Percentiles rank a stretch among this genome's conserved stretches.
Conservation (phyloP, 2,888 invertebrate species). For the Pseudolycoriella hygida region DNA sequence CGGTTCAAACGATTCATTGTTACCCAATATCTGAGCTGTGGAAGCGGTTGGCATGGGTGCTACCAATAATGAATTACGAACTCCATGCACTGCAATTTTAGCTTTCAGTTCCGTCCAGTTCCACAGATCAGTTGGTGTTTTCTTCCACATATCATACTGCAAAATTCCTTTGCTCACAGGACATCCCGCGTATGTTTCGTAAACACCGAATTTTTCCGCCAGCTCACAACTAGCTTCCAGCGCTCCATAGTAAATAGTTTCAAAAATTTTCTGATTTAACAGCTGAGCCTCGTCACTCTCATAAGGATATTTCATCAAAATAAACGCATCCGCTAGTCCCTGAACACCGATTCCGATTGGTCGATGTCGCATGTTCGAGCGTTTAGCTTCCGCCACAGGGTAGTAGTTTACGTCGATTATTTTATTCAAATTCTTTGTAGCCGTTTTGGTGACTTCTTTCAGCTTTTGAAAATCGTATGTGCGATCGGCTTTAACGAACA, state of each 20-base stretch:
- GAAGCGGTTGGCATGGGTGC: conserved; percentile 99
- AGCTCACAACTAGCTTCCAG: conserved; percentile 91
- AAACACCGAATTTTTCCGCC: conserved; percentile 66
- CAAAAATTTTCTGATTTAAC: conserved; percentile 91
- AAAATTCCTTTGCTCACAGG: conserved; percentile 91
- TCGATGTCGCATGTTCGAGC: conserved; percentile 72
- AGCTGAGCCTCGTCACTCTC: conserved; percentile 71
- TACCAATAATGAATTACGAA: conserved; percentile 81
- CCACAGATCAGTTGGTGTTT: conserved; percentile 71
- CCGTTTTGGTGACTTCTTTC: conserved; percentile 70
- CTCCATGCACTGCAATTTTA: conserved; percentile 73
- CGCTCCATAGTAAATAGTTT: conserved; percentile 95
- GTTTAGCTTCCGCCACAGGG: conserved; percentile 74
- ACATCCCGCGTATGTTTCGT: conserved; percentile 79
- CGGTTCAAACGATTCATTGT: conserved; percentile 96
- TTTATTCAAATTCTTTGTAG: conserved; percentile 85
- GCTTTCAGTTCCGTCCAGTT: conserved; percentile 72
- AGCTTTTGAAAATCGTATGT: conserved; percentile 78
- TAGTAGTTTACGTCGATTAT: conserved; percentile 95
- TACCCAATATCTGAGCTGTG: conserved; percentile 96
- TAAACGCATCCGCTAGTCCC: conserved; percentile 92
- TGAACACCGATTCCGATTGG: conserved; percentile 91
- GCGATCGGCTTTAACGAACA: conserved; percentile 63
- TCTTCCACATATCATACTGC: conserved; percentile 97
- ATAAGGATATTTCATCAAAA: conserved; percentile 83